phyloP scores from a whole-genome alignment of 2,113 vertebrate species.

The Phainopepla nitens region DNA sequence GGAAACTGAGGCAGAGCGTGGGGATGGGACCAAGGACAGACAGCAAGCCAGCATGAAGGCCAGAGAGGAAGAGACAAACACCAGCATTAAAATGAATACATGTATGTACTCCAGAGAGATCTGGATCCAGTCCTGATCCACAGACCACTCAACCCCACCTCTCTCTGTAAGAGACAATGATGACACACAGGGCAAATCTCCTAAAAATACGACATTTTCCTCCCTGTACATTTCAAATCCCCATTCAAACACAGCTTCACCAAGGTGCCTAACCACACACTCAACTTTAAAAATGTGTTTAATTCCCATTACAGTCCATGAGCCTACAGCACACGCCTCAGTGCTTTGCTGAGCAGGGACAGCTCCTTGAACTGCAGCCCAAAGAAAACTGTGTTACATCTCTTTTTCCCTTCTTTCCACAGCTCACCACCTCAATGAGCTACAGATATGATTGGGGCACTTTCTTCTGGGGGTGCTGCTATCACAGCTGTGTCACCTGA shows the following conservation, averaged over 20 bases:
- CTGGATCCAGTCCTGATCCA: neutral
- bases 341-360: neutral
- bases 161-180: neutral
- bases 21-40: neutral
- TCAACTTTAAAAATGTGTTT: neutral
- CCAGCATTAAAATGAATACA: neutral
- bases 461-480: neutral
- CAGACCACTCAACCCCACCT: neutral
- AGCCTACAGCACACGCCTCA: neutral
- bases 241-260: neutral
- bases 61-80: neutral
- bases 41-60: neutral
- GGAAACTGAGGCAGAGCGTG: neutral
- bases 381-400: neutral
- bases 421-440: neutral
- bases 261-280: neutral
- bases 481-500: accelerated
- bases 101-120: neutral
- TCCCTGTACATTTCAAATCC: neutral
- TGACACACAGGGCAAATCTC: neutral
- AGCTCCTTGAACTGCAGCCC: neutral
- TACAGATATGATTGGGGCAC: accelerated
- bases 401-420: neutral
- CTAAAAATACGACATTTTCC: neutral
- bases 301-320: neutral